Conservation (phyloP, 2,888 invertebrate species). For the Aspidiotus rigidus region DNA sequence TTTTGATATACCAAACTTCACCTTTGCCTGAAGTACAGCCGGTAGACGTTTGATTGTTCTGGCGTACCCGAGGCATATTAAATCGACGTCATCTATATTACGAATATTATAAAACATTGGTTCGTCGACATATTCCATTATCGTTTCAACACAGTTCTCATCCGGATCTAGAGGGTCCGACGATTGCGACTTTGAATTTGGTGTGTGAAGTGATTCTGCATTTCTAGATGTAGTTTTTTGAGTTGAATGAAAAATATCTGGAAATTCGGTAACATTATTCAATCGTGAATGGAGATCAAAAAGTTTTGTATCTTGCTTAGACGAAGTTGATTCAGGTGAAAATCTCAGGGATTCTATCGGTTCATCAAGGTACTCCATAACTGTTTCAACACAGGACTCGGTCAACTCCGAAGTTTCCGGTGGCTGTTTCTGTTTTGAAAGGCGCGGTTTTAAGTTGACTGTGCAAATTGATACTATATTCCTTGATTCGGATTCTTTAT, state of each 20-base stretch:
- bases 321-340: not conserved
- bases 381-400: not conserved
- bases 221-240: not conserved
- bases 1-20: not conserved
- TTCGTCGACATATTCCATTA: not conserved
- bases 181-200: not conserved
- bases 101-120: not conserved
- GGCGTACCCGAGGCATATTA: slow-evolving; percentile 2
- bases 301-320: no score
- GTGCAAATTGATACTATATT: no score
- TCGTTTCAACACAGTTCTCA: not conserved
- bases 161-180: not conserved
- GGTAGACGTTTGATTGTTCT: not conserved
- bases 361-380: no score
- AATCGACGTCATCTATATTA: slow-evolving; percentile 1
- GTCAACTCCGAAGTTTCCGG: not conserved
- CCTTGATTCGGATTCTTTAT: not conserved
- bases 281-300: no score
- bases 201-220: not conserved
- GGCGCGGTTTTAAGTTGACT: no score
- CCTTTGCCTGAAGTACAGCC: not conserved
- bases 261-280: no score
- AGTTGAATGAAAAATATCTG: no score
- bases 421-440: not conserved
- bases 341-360: not conserved